Base-by-base conservation (phyloP, 2,888 invertebrate genomes). In the Neoascia interrupta region DNA sequence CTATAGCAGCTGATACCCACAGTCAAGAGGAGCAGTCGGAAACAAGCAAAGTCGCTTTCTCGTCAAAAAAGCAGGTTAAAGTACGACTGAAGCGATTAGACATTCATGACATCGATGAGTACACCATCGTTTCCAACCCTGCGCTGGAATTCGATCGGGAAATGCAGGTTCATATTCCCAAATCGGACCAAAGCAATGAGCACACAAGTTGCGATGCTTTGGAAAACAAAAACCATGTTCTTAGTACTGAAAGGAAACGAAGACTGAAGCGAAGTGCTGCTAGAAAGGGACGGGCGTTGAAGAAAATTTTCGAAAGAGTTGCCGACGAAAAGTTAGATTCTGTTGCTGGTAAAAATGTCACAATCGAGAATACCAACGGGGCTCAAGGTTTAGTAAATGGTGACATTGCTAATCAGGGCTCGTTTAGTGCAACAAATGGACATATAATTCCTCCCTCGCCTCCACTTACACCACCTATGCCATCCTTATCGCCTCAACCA, bases 391-490 rank as follows among this genome's bases (percentile, higher is more conserved):
- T n/a, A n/a, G 15, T 37, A 28, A 4, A 10, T 1, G 31, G 11
- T 10, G 26, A 16, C 16, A n/a, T 16, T 3, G 31, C 37, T 4
- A 61, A 51, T 21, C 39, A 31, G 8, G 13, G 23, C 15, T 3
- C 56, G 8, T 60, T 69, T 18, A 70, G 54, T 41, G 54, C 23
- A 11, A 21, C 49, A 1, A 21, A 11, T 6, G 60, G 53, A 18
- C 74, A 60, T 8, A 53, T 43, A 6, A 69, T 75, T n/a, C 69
- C 69, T 18, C 60, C 72, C 5, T 72, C 76, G 1, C 76, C 72
- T 3, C 76, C 76, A 6, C 76, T 72, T 3, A 76, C 76, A 1
- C 76, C 76, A 3, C 76, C 76, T 3, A 56, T 56, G 4, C 54
- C 47, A 11, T 58, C 54, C 1, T n/a, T 28, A 8, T 68, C 58